Percentiles rank a stretch among this genome's conserved stretches.
Conservation (phyloP, 2,113 vertebrate species). For the Megatriorchis doriae region DNA sequence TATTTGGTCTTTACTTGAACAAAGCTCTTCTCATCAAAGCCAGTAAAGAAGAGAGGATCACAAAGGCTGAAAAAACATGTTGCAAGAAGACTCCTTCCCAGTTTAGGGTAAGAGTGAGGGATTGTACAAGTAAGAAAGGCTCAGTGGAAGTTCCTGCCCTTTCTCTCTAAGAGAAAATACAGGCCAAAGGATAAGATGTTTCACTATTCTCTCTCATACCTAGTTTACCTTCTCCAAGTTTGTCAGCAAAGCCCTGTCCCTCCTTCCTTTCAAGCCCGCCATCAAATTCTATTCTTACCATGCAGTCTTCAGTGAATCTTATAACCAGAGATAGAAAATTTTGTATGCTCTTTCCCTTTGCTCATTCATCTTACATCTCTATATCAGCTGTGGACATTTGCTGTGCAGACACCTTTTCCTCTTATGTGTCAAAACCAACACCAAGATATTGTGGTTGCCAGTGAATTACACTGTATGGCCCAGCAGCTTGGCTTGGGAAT, state of each 20-base stretch:
- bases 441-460: not conserved
- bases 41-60: not conserved
- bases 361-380: not conserved
- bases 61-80: not conserved
- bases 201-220: not conserved
- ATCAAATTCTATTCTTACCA: not conserved
- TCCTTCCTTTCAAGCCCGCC: not conserved
- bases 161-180: not conserved
- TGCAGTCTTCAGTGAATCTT: not conserved
- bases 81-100: not conserved
- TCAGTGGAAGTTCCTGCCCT: not conserved
- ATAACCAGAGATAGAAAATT: not conserved
- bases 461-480: not conserved
- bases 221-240: not conserved
- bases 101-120: not conserved
- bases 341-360: not conserved
- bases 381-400: accelerated
- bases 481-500: not conserved
- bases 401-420: not conserved
- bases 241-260: not conserved
- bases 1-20: not conserved
- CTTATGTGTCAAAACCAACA: not conserved
- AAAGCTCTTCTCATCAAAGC: not conserved
- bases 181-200: not conserved
- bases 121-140: not conserved